Conservation (phyloP, 2,797 vertebrate genomes). For the Rhodeus uyekii region DNA sequence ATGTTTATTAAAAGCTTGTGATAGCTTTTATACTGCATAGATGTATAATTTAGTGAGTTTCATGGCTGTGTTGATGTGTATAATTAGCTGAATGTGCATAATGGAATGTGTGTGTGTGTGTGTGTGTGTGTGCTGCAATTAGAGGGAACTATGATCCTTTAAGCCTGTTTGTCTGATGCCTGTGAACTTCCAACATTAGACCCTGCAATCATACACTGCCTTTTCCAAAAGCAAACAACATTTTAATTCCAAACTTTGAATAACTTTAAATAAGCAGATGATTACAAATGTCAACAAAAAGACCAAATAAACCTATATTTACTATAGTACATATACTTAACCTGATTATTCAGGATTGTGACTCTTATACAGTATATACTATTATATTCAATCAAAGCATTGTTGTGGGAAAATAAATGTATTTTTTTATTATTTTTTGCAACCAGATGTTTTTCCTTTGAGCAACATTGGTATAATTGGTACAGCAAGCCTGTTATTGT, state of each 20-base stretch:
- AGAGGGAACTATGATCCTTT: constrained; percentile 16
- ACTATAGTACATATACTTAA: not conserved
- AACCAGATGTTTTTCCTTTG: not conserved
- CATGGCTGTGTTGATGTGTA: constrained; percentile 28
- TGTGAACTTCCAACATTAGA: constrained; percentile 13
- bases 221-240: not conserved
- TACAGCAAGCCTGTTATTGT: no score
- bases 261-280: not conserved
- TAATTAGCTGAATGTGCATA: constrained; percentile 21
- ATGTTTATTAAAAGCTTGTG: constrained; percentile 44
- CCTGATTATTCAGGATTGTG: not conserved
- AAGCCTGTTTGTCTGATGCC: constrained; percentile 16
- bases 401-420: not conserved
- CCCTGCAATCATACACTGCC: not conserved
- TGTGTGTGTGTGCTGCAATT: constrained; percentile 25
- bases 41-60: constrained; percentile 46
- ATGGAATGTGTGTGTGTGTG: constrained; percentile 4
- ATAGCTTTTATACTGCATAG: constrained; percentile 37
- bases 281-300: not conserved
- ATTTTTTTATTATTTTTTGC: not conserved
- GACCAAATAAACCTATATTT: not conserved
- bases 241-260: not conserved
- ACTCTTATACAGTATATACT: not conserved
- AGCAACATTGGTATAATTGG: not conserved
- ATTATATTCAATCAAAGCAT: not conserved